Base-by-base conservation (phyloP, 2,888 invertebrate genomes). In the Phyllotreta striolata region DNA sequence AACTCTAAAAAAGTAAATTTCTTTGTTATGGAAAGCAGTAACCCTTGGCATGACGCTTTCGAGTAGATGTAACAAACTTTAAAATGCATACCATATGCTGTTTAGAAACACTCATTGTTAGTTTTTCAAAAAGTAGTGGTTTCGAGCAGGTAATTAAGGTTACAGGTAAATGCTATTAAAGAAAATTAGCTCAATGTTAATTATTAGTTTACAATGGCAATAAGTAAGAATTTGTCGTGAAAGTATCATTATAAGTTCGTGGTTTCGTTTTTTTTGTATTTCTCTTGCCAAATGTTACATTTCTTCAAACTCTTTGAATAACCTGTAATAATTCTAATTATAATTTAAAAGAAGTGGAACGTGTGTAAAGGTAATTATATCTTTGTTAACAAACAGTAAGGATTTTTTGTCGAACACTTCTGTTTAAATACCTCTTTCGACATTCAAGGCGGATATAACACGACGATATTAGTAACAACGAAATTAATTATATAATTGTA, bases 271-370 rank as follows among this genome's bases (percentile, higher is more conserved):
- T 57, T 61, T 47, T 46, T 61, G 49, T 64, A 59, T 54, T 56
- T 57, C 49, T 55, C 43, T 49, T 46, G 54, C 67, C 67, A 65
- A 64, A 67, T 67, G 67, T 65, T 67, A 61, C 56, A 55, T 63
- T 60, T 56, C 60, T 64, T 61, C 49, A 65, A 67, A 64, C 57
- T 59, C 52, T 55, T 60, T 49, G 37, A 62, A 58, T 38, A 55
- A 57, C 65, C 38, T 51, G 55, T 58, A 62, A 65, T 58, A 58
- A 58, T 52, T 41, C 55, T 55, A 62, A 64, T 64, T 61, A 62
- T 58, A 47, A 55, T 62, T 62, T 64, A 24, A 47, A 63, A 60
- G 46, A 61, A 61, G 51, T 56, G 62, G 56, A 49, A 56, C 56
- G 56, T 60, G 60, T 60, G 38, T 24, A 12, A 43, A 38, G 35